A percentile compares a stretch with the other conserved stretches of the same genome.
phyloP scores from a whole-genome alignment of 2,888 invertebrate species.

The Synergus laeviventris region DNA sequence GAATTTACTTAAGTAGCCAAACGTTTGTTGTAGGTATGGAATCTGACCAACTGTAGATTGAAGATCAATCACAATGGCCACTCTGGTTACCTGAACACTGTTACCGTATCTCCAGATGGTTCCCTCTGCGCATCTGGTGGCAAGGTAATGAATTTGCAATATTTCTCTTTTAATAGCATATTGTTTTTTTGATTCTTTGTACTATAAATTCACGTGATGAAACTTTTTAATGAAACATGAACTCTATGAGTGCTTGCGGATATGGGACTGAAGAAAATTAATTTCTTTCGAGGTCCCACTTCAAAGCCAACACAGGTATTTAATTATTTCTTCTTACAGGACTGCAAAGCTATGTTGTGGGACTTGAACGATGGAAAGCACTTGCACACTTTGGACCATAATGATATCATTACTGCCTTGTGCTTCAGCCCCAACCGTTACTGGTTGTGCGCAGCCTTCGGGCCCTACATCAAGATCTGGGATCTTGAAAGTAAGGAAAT shows the following conservation, averaged over 20 bases:
- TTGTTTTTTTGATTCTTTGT: not conserved
- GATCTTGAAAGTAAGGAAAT: slow-evolving; percentile 99
- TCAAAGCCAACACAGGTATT: slow-evolving; percentile 7
- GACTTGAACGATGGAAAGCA: slow-evolving; percentile 99
- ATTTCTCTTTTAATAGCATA: slow-evolving; percentile 10
- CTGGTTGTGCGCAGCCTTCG: slow-evolving; percentile 99
- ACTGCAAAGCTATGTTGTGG: slow-evolving; percentile 99
- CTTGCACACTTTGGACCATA: slow-evolving; percentile 98
- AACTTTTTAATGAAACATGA: slow-evolving; percentile 63
- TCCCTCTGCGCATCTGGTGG: slow-evolving; percentile 99
- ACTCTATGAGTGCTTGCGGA: slow-evolving; percentile 73
- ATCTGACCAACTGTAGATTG: slow-evolving; percentile 97
- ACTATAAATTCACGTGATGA: slow-evolving; percentile 63
- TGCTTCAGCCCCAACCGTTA: slow-evolving; percentile 99
- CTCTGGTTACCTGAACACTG: slow-evolving; percentile 97
- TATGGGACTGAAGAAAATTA: slow-evolving; percentile 72
- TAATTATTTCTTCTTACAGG: slow-evolving; percentile 77
- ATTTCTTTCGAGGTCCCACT: not conserved
- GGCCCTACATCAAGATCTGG: slow-evolving; percentile 99
- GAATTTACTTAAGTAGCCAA: slow-evolving; percentile 11
- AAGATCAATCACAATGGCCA: slow-evolving; percentile 99
- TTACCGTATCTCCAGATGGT: slow-evolving; percentile 99
- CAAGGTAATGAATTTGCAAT: slow-evolving; percentile 79
- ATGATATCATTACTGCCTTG: slow-evolving; percentile 97
- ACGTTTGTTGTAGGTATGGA: slow-evolving; percentile 87